Conservation (phyloP, 2,888 invertebrate genomes). For the Encarsia formosa region DNA sequence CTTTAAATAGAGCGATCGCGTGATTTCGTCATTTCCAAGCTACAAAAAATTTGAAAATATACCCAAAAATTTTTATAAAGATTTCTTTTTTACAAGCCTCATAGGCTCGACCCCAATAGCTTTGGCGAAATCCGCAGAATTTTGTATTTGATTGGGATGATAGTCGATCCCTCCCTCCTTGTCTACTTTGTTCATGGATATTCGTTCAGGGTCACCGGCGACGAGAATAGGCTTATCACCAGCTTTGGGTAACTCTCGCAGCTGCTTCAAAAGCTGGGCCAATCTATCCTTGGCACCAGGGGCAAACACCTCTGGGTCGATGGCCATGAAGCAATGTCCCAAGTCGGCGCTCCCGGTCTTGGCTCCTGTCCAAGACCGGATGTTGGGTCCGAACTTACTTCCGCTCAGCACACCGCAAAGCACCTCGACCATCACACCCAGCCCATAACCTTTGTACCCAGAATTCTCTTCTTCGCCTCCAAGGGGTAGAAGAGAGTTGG, state of each 20-base stretch:
- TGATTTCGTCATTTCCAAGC: no score
- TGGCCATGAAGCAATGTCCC: slow-evolving; percentile 85
- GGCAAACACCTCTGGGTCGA: slow-evolving; percentile 78
- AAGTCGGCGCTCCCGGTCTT: slow-evolving; percentile 69
- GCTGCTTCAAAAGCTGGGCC: slow-evolving; percentile 63
- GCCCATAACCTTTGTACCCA: slow-evolving; percentile 87
- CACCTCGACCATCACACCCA: slow-evolving; percentile 81
- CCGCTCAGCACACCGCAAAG: slow-evolving; percentile 81
- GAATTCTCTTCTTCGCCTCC: slow-evolving; percentile 70
- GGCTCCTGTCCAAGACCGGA: slow-evolving; percentile 73
- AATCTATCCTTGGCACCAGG: slow-evolving; percentile 75
- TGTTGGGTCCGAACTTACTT: slow-evolving; percentile 68
- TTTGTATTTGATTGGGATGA: slow-evolving; percentile 70
- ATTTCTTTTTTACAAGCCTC: slow-evolving; percentile 33
- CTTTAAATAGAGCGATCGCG: no score
- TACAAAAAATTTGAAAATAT: no score
- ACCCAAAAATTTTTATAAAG: no score
- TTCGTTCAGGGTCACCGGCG: slow-evolving; percentile 80
- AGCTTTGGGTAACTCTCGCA: slow-evolving; percentile 66
- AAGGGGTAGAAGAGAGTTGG: slow-evolving; percentile 64
- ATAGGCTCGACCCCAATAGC: slow-evolving; percentile 56
- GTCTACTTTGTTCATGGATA: slow-evolving; percentile 65
- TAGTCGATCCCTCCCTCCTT: slow-evolving; percentile 72
- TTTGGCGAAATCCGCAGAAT: slow-evolving; percentile 60
- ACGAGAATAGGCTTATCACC: slow-evolving; percentile 66